phyloP scores from a whole-genome alignment of 2,113 vertebrate genomes.

The Gopherus evgoodei region DNA sequence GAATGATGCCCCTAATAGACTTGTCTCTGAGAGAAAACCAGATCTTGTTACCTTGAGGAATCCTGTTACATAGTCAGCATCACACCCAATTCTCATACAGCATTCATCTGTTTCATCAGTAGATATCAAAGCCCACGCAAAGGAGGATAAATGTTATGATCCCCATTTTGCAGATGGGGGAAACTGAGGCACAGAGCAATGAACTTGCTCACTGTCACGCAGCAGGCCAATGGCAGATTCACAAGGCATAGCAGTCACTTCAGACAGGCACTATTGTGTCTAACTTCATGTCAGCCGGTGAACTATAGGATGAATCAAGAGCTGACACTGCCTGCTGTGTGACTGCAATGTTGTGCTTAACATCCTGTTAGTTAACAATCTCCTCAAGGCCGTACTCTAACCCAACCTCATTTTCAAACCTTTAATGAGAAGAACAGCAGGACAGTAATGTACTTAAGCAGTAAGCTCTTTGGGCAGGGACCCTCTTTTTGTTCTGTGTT shows the following conservation, averaged over 20 bases:
- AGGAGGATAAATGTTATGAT: neutral
- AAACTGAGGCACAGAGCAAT: neutral
- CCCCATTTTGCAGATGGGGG: neutral
- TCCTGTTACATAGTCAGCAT: neutral
- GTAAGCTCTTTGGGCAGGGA: neutral
- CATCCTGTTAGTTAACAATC: accelerated
- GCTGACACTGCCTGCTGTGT: neutral
- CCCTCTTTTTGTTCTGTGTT: neutral
- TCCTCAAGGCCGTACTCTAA: neutral
- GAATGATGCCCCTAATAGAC: neutral
- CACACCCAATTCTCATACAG: neutral
- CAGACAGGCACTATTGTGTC: neutral
- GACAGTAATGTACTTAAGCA: neutral
- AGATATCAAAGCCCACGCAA: neutral
- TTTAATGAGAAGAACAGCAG: neutral
- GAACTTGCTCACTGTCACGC: neutral
- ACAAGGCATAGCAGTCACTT: neutral
- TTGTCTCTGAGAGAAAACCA: neutral
- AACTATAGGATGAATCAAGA: neutral
- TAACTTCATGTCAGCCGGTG: neutral
- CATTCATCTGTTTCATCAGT: neutral
- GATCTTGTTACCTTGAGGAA: neutral
- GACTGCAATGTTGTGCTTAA: accelerated
- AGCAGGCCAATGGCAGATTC: neutral
- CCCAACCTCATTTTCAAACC: neutral